These are phyloP conservation scores for Phalanger gymnotis DNA, from an alignment of 2,797 vertebrate species.

Conservation along the genomic window DNA sequence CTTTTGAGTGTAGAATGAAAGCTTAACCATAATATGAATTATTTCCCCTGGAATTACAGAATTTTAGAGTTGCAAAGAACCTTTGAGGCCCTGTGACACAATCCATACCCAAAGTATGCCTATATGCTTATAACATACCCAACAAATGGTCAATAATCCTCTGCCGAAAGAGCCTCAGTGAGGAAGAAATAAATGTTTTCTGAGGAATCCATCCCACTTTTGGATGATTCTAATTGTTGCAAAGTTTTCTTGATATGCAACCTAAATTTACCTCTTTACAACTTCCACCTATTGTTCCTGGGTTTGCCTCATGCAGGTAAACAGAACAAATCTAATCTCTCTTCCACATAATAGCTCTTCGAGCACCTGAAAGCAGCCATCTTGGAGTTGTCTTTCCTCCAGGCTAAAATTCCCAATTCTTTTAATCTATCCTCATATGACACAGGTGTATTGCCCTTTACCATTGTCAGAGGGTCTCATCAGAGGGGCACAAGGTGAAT, in stretches of 20 bases:
- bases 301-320: neutral
- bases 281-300: neutral
- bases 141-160: neutral
- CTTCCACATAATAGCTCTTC: neutral
- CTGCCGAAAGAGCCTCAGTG: neutral
- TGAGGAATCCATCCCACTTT: neutral
- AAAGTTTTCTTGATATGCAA: neutral
- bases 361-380: neutral
- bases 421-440: neutral
- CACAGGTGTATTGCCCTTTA: neutral
- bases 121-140: neutral
- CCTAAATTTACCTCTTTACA: neutral
- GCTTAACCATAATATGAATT: constrained; percentile 13
- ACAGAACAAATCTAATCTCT: neutral
- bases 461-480: neutral
- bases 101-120: neutral
- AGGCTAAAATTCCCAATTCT: neutral
- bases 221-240: neutral
- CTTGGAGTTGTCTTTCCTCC: neutral
- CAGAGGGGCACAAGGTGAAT: neutral
- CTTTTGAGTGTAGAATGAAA: neutral
- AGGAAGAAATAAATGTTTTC: neutral
- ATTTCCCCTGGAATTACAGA: neutral
- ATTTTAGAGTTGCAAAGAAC: neutral
- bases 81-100: neutral